Evolutionary conservation across 2,888 invertebrate species (phyloP).

Genomic region (Congeria kusceri): DNA sequence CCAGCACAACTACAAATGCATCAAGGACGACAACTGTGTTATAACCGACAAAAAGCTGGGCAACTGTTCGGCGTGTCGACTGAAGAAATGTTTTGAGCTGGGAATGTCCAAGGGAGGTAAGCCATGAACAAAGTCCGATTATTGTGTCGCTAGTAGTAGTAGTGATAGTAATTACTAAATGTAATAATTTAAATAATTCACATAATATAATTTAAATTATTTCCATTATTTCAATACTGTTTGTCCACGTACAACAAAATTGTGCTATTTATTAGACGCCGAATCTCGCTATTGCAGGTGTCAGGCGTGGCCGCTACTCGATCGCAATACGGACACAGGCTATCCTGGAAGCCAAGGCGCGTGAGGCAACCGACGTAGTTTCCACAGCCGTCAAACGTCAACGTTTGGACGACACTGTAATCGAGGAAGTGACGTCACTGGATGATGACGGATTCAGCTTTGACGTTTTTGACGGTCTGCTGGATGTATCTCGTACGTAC

Average conservation of each 20-base stretch:
- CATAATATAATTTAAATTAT: too few relatives aligned
- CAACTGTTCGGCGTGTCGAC: slow-evolving; percentile 70
- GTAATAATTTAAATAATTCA: too few relatives aligned
- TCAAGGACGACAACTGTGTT: slow-evolving; percentile 64
- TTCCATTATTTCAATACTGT: too few relatives aligned
- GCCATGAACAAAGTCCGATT: not conserved
- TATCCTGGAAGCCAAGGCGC: slow-evolving; percentile 67
- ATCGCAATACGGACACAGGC: slow-evolving; percentile 71
- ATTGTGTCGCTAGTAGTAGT: too few relatives aligned
- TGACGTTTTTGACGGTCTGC: slow-evolving; percentile 39
- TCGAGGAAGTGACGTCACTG: slow-evolving; percentile 3
- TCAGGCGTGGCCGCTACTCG: slow-evolving; percentile 68
- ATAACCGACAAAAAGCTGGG: slow-evolving; percentile 69
- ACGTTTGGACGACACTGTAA: slow-evolving; percentile 6
- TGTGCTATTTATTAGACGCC: not conserved
- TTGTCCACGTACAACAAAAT: too few relatives aligned
- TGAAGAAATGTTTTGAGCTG: slow-evolving; percentile 66
- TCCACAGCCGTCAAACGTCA: slow-evolving; percentile 11
- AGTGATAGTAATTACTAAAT: too few relatives aligned
- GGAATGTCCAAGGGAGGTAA: slow-evolving; percentile 73
- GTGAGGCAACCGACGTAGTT: slow-evolving; percentile 53
- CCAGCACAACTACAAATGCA: slow-evolving; percentile 69
- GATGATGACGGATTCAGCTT: slow-evolving; percentile 24
- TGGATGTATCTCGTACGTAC: slow-evolving; percentile 19
- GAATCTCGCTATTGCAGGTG: slow-evolving; percentile 61